phyloP scores from a whole-genome alignment of 2,797 vertebrate species.

The Sphenopsis melanotis region DNA sequence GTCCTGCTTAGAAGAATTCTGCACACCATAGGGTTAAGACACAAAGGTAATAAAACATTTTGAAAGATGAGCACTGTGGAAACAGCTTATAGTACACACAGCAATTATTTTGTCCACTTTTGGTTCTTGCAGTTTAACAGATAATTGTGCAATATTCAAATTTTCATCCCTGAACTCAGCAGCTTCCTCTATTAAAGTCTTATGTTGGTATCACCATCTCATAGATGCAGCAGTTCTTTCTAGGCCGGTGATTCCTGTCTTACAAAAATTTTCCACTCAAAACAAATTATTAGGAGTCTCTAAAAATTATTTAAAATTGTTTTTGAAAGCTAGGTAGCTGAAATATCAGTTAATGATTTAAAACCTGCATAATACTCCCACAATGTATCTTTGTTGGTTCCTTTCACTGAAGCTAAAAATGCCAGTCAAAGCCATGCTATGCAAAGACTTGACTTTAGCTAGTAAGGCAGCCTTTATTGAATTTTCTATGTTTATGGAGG shows the following conservation, averaged over 20 bases:
- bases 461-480: not conserved
- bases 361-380: not conserved
- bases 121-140: not conserved
- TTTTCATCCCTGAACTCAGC: not conserved
- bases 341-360: not conserved
- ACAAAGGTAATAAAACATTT: not conserved
- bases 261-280: not conserved
- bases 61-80: not conserved
- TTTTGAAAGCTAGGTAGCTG: not conserved
- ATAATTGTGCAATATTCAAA: not conserved
- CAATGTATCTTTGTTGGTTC: not conserved
- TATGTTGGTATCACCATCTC: not conserved
- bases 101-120: not conserved
- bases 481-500: not conserved
- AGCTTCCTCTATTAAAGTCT: not conserved
- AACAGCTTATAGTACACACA: not conserved
- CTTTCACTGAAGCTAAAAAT: not conserved
- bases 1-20: not conserved
- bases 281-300: not conserved
- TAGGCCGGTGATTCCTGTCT: not conserved
- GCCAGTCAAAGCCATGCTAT: not conserved
- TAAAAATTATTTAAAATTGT: not conserved
- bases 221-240: not conserved
- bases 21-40: not conserved
- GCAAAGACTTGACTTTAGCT: not conserved